Evolutionary conservation across 2,797 vertebrate genomes (phyloP).

Genomic region (Molossus molossus): DNA sequence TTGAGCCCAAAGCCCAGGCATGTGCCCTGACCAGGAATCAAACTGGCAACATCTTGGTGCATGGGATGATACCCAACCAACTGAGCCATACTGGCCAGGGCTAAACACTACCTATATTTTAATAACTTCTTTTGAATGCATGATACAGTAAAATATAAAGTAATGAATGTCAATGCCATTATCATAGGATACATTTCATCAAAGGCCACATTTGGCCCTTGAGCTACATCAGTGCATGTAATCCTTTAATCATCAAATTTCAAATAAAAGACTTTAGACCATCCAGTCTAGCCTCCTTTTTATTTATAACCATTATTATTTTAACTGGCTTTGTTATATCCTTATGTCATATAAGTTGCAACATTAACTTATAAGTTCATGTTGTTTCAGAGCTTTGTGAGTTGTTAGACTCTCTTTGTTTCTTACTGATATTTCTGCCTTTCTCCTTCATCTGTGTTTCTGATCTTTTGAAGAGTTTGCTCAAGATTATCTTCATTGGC

Average conservation of each 20-base stretch:
- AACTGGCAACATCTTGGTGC: too few relatives aligned
- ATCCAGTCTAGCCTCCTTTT: not conserved
- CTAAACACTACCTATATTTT: constrained; percentile 58
- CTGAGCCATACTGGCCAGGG: too few relatives aligned
- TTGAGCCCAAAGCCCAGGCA: too few relatives aligned
- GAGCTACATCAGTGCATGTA: not conserved
- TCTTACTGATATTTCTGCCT: constrained; percentile 47
- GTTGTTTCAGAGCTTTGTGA: constrained; percentile 56
- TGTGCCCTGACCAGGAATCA: too few relatives aligned
- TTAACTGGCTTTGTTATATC: not conserved
- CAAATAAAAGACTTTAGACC: constrained; percentile 15
- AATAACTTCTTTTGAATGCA: constrained; percentile 43
- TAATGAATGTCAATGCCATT: constrained; percentile 10
- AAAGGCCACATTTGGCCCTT: not conserved
- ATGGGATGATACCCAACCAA: too few relatives aligned
- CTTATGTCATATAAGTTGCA: constrained; percentile 18
- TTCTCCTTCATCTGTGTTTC: constrained; percentile 18
- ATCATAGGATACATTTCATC: constrained; percentile 32
- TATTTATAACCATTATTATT: constrained; percentile 60
- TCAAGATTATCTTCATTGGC: constrained; percentile 54
- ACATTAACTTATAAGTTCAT: constrained; percentile 6
- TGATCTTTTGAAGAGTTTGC: constrained; percentile 10
- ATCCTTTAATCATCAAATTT: constrained; percentile 28
- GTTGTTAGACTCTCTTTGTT: constrained; percentile 1
- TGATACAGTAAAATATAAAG: constrained; percentile 25